phyloP scores from a whole-genome alignment of 2,113 vertebrate genomes.

The Eretmochelys imbricata region DNA sequence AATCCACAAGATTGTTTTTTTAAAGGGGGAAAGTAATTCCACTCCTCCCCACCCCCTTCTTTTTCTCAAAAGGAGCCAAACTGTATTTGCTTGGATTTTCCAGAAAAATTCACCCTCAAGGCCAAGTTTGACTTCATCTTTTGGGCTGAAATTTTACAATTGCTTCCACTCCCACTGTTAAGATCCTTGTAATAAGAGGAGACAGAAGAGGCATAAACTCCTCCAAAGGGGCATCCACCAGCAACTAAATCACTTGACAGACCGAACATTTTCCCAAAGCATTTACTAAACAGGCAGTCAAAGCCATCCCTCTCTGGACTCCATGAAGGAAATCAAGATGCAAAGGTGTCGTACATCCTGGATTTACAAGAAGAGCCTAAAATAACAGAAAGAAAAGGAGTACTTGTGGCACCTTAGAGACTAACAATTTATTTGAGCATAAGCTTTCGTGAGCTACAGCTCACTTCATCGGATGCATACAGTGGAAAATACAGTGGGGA shows the following conservation, averaged over 20 bases:
- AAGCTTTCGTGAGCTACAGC: no score
- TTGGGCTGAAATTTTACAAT: not conserved
- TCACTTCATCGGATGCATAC: no score
- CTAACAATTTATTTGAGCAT: no score
- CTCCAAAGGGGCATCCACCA: not conserved
- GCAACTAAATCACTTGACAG: not conserved
- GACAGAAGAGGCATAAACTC: not conserved
- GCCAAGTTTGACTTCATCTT: not conserved
- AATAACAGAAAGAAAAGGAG: not conserved
- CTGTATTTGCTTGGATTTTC: not conserved
- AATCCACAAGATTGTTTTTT: not conserved
- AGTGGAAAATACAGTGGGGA: no score
- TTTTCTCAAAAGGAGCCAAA: not conserved
- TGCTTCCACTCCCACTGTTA: not conserved
- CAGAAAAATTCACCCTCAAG: not conserved
- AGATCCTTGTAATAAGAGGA: not conserved
- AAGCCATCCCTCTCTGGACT: not conserved
- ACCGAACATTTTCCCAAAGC: not conserved
- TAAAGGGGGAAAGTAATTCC: not conserved
- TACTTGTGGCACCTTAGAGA: no score
- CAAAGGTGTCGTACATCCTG: not conserved
- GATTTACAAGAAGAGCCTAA: accelerated
- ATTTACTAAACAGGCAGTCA: not conserved
- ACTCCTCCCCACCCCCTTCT: not conserved
- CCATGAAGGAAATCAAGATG: not conserved